Evolutionary conservation across 2,797 vertebrate species (phyloP).

Genomic region (Craterocephalus amniculus): DNA sequence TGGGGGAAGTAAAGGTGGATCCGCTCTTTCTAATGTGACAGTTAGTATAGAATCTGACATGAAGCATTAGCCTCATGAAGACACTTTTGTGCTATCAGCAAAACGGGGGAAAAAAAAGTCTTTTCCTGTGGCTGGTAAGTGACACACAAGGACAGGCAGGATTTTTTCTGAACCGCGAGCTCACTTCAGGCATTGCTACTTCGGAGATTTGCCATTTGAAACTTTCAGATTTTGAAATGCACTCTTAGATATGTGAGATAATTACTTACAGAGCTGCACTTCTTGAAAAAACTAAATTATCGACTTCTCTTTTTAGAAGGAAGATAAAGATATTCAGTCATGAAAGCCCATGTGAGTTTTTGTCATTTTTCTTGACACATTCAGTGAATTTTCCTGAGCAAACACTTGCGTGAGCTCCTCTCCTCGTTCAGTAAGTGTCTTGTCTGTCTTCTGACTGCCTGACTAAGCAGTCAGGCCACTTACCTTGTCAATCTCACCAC

Average conservation of each 20-base stretch:
- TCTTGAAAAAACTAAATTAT: no score
- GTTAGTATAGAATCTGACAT: constrained; percentile 76
- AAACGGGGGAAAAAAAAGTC: constrained; percentile 41
- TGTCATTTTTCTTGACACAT: constrained; percentile 16
- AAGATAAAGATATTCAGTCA: neutral
- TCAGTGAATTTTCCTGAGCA: constrained; percentile 61
- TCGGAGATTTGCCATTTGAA: constrained; percentile 58
- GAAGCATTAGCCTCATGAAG: constrained; percentile 76
- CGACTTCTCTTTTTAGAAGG: constrained; percentile 4
- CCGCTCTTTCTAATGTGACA: constrained; percentile 61
- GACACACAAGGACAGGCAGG: constrained; percentile 75
- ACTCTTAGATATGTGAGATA: constrained; percentile 12
- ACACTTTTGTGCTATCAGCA: constrained; percentile 77
- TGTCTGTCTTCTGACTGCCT: constrained; percentile 38
- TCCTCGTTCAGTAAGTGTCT: constrained; percentile 35
- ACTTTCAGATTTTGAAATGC: constrained; percentile 42
- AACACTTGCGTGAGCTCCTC: constrained; percentile 40
- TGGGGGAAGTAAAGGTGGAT: constrained; percentile 68
- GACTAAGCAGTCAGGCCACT: constrained; percentile 61
- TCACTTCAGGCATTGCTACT: constrained; percentile 42
- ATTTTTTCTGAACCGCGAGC: constrained; percentile 53
- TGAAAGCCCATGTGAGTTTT: neutral
- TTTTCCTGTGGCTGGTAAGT: constrained; percentile 73
- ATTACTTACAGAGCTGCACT: neutral
- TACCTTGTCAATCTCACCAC: constrained; percentile 62